A percentile compares a stretch with the other conserved stretches of the same genome.
These are phyloP conservation scores for Rhinolophus ferrumequinum DNA, from an alignment of 2,113 vertebrate genomes.

Conservation along the genomic window DNA sequence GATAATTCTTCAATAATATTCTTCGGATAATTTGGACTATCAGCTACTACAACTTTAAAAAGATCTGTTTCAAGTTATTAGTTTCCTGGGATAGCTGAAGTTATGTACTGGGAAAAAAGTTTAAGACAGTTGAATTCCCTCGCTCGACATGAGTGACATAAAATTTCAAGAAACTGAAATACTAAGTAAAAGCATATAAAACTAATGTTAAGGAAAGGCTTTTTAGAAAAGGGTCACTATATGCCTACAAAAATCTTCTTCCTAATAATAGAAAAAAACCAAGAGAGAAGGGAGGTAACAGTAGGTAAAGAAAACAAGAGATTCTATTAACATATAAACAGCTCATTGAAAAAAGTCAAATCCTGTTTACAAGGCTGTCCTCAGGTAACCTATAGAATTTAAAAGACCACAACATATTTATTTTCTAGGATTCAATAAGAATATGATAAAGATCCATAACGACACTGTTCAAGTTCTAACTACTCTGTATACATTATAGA, in stretches of 20 bases:
- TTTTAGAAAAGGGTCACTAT: not conserved
- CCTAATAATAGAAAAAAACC: not conserved
- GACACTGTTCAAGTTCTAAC: not conserved
- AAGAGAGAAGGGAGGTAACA: not conserved
- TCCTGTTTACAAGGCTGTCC: not conserved
- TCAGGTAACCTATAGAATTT: not conserved
- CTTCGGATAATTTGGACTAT: not conserved
- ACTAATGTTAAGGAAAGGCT: not conserved
- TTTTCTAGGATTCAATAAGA: constrained; percentile 4
- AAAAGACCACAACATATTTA: not conserved
- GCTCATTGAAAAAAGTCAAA: constrained; percentile 22
- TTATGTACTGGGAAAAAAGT: not conserved
- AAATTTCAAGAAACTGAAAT: constrained; percentile 10
- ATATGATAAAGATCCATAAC: not conserved
- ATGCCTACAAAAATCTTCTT: not conserved
- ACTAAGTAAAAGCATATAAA: not conserved
- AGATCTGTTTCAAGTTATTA: not conserved
- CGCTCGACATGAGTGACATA: not conserved
- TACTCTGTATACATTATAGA: not conserved
- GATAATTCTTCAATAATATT: not conserved
- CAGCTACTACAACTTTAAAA: not conserved
- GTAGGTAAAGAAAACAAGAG: not conserved
- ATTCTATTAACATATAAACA: constrained; percentile 1
- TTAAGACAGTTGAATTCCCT: constrained; percentile 41
- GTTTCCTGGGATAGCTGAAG: not conserved